Conservation (phyloP, 2,797 vertebrate genomes). For the Sebastes hubbsi region DNA sequence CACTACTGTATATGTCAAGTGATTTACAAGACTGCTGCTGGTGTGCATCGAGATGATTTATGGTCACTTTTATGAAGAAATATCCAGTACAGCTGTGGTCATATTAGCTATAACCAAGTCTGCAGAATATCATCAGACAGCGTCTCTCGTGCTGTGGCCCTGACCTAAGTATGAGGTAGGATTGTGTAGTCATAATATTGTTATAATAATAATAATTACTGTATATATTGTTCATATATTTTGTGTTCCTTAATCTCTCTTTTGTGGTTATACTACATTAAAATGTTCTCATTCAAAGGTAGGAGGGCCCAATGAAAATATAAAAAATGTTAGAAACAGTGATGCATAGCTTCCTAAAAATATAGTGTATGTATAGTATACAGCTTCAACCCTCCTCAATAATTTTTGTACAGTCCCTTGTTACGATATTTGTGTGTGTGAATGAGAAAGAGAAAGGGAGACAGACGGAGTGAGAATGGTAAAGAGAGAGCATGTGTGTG, state of each 20-base stretch:
- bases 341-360: background rate
- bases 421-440: background rate
- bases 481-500: background rate
- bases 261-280: background rate
- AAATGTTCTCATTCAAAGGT: background rate
- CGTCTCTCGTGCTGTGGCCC: background rate
- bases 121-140: background rate
- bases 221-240: background rate
- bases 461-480: background rate
- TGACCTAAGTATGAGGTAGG: slow-evolving; percentile 20
- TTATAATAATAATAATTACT: background rate
- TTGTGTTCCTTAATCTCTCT: background rate
- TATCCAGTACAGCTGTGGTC: background rate
- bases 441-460: background rate
- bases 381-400: background rate
- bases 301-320: background rate
- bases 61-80: background rate
- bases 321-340: background rate
- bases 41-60: background rate
- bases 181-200: background rate
- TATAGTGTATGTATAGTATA: background rate
- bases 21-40: background rate
- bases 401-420: slow-evolving; percentile 34
- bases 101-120: background rate
- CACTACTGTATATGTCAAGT: too few species aligned